Percentiles rank a stretch among this genome's conserved stretches.
phyloP scores from a whole-genome alignment of 2,888 invertebrate species.

The Himalopsyche tibetana region DNA sequence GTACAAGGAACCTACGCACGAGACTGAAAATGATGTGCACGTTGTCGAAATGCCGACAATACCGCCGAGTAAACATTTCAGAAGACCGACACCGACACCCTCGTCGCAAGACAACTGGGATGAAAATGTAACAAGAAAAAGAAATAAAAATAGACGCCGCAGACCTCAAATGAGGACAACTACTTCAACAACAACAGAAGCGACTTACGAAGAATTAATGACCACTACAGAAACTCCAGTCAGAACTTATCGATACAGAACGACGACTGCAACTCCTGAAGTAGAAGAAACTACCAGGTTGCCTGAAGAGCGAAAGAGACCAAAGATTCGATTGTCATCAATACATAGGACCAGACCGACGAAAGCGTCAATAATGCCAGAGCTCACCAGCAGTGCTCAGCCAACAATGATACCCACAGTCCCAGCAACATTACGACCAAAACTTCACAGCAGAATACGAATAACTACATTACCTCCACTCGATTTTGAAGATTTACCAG shows the following conservation, averaged over 20 bases:
- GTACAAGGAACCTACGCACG: slow-evolving; percentile 61
- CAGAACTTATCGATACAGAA: slow-evolving; percentile 55
- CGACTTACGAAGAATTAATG: slow-evolving; percentile 64
- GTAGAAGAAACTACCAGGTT: slow-evolving; percentile 70
- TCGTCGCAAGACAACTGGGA: slow-evolving; percentile 67
- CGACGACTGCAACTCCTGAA: slow-evolving; percentile 68
- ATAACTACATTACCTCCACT: slow-evolving; percentile 69
- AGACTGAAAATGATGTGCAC: slow-evolving; percentile 69
- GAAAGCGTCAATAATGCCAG: slow-evolving; percentile 73
- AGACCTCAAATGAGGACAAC: slow-evolving; percentile 70
- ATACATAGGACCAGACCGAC: slow-evolving; percentile 71
- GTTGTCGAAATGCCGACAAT: slow-evolving; percentile 73
- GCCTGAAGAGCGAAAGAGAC: slow-evolving; percentile 68
- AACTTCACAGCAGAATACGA: slow-evolving; percentile 68
- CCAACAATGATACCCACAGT: slow-evolving; percentile 74
- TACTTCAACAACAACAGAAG: slow-evolving; percentile 68
- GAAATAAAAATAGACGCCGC: slow-evolving; percentile 74
- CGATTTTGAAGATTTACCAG: slow-evolving; percentile 66
- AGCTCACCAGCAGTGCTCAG: slow-evolving; percentile 74
- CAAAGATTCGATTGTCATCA: slow-evolving; percentile 70
- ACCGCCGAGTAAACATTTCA: slow-evolving; percentile 75
- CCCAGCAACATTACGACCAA: slow-evolving; percentile 72
- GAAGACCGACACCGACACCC: slow-evolving; percentile 70
- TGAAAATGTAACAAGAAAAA: slow-evolving; percentile 73
- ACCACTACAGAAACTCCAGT: slow-evolving; percentile 50